Conservation (phyloP, 2,797 vertebrate species). For the Sciaenops ocellatus region DNA sequence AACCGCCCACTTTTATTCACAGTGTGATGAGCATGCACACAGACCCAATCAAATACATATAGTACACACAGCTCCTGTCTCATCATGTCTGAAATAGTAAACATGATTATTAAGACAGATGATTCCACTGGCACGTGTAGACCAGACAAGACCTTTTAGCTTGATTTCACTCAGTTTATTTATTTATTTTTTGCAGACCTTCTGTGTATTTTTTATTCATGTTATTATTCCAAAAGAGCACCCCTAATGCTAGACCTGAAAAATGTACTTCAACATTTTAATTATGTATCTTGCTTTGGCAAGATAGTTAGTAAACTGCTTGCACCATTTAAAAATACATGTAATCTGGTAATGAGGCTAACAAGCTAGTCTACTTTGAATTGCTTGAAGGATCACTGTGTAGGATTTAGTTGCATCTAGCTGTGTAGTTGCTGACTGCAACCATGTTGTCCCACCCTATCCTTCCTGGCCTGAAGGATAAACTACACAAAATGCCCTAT, state of each 20-base stretch:
- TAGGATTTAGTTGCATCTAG: no score
- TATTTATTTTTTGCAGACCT: background rate
- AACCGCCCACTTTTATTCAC: constrained; percentile 30
- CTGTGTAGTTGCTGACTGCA: no score
- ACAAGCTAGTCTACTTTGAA: background rate
- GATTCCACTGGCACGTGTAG: constrained; percentile 2
- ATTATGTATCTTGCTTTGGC: background rate
- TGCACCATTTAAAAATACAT: background rate
- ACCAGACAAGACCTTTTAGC: background rate
- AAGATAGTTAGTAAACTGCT: background rate
- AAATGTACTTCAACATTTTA: background rate
- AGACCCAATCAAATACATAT: constrained; percentile 9
- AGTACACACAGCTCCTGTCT: constrained; percentile 10
- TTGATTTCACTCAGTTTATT: constrained; percentile 7
- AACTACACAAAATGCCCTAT: no score
- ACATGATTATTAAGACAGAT: constrained; percentile 31
- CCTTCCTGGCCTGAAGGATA: no score
- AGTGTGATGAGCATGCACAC: constrained; percentile 20
- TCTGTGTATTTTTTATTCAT: background rate
- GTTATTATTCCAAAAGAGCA: background rate
- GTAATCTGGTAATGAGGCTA: background rate
- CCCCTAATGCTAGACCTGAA: background rate
- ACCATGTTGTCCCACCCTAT: no score
- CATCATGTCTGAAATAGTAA: constrained; percentile 14
- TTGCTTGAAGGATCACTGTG: no score